Conservation (phyloP, 2,888 invertebrate genomes). For the Hymenopus coronatus region DNA sequence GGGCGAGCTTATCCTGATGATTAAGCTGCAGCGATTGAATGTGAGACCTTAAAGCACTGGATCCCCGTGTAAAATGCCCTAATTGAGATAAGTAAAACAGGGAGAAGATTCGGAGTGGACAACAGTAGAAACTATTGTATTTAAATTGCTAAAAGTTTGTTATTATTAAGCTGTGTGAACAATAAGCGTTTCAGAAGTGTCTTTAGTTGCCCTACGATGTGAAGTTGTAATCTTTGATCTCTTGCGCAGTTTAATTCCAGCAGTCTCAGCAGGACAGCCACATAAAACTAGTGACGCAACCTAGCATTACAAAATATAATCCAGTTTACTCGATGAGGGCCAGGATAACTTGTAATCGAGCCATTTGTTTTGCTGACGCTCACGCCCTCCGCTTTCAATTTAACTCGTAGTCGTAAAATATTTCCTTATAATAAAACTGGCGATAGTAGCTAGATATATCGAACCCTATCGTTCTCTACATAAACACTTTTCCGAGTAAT, state of each 20-base stretch:
- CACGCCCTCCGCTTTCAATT: background rate
- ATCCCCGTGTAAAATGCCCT: too few species aligned
- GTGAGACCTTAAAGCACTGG: too few species aligned
- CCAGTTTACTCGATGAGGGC: background rate
- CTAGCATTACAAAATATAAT: background rate
- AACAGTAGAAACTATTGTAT: too few species aligned
- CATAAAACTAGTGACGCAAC: background rate
- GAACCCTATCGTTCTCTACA: background rate
- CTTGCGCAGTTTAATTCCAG: background rate
- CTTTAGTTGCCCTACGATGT: too few species aligned
- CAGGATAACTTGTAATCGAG: background rate
- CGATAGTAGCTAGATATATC: background rate
- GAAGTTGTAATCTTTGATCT: background rate
- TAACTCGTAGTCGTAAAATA: background rate
- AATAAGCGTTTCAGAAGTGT: too few species aligned
- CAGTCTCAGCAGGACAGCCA: background rate
- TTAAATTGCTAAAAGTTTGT: too few species aligned
- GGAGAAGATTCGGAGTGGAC: too few species aligned
- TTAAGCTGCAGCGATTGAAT: too few species aligned
- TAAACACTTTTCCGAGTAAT: background rate
- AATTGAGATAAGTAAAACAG: too few species aligned
- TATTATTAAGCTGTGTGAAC: too few species aligned
- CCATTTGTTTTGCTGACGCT: background rate
- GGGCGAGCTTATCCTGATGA: too few species aligned
- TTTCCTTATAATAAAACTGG: background rate